phyloP scores from a whole-genome alignment of 2,888 invertebrate species.

The Allygus modestus region DNA sequence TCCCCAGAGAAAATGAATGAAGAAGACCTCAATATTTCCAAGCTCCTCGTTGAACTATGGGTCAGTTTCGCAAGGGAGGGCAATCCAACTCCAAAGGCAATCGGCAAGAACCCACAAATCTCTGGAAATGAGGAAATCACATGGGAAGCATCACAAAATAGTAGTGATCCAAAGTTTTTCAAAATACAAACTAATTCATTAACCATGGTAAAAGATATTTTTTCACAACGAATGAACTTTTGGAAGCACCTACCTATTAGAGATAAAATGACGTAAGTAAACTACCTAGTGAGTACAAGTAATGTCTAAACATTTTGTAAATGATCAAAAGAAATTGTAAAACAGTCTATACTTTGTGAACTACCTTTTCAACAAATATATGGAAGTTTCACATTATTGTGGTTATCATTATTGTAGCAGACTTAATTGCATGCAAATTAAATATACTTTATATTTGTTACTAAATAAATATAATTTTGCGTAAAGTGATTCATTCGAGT shows the following conservation, averaged over 20 bases:
- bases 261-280: slow-evolving; percentile 15
- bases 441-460: too few relatives aligned
- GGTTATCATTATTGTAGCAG: too few relatives aligned
- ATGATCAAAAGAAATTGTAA: too few relatives aligned
- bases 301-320: neutral
- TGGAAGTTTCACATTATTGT: too few relatives aligned
- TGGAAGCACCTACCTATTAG: slow-evolving; percentile 31
- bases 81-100: slow-evolving; percentile 23
- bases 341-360: too few relatives aligned
- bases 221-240: slow-evolving; percentile 31
- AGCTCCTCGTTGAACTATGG: slow-evolving; percentile 30
- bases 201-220: slow-evolving; percentile 13
- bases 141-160: slow-evolving; percentile 36
- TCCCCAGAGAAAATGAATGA: neutral
- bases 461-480: too few relatives aligned
- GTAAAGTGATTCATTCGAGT: too few relatives aligned
- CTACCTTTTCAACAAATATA: too few relatives aligned
- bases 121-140: neutral
- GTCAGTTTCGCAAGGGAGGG: slow-evolving; percentile 31
- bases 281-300: too few relatives aligned
- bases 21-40: slow-evolving; percentile 35
- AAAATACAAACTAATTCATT: slow-evolving; percentile 11
- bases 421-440: too few relatives aligned
- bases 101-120: slow-evolving; percentile 5
- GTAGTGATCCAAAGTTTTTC: slow-evolving; percentile 17